Evolutionary conservation across 2,113 vertebrate species (phyloP).

Genomic region (Apistogramma diplotaenia): DNA sequence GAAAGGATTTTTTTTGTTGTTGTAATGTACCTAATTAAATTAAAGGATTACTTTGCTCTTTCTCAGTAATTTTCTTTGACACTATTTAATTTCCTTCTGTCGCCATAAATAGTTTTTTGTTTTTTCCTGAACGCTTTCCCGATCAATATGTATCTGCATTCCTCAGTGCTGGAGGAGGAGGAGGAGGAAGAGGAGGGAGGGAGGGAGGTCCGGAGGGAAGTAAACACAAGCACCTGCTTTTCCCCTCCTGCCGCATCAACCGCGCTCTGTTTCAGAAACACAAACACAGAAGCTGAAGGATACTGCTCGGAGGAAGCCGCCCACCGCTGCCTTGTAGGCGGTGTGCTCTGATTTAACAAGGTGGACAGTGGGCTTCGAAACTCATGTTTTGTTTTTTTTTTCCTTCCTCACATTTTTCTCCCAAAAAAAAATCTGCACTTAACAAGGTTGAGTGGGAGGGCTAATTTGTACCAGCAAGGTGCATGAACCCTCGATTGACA

Average conservation of each 20-base stretch:
- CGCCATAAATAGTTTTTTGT: conserved; percentile 18
- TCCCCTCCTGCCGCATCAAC: conserved; percentile 48
- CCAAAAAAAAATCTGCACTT: not conserved
- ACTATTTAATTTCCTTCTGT: conserved; percentile 57
- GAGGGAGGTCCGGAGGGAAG: conserved; percentile 53
- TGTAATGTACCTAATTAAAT: conserved; percentile 75
- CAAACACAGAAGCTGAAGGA: conserved; percentile 28
- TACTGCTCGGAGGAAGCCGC: conserved; percentile 11
- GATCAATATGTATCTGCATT: conserved; percentile 68
- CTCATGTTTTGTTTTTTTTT: not conserved
- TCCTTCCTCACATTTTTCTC: not conserved
- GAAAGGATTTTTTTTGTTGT: conserved; percentile 47
- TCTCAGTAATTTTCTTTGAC: conserved; percentile 53
- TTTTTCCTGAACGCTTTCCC: conserved; percentile 17
- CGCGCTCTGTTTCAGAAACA: conserved; percentile 32
- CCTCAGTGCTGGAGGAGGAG: conserved; percentile 26
- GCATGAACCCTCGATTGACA: not conserved
- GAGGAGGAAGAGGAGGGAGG: conserved; percentile 13
- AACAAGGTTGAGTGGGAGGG: conserved; percentile 23
- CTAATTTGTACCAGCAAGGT: conserved; percentile 21
- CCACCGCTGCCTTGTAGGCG: conserved; percentile 5
- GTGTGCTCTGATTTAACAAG: conserved; percentile 43
- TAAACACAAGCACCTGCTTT: conserved; percentile 66
- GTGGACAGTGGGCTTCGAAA: not conserved
- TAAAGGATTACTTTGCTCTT: conserved; percentile 69